Evolutionary conservation across 2,797 vertebrate species (phyloP), one percentile per base, ranked within the genome.

Genomic region (Peromyscus aztecus): DNA sequence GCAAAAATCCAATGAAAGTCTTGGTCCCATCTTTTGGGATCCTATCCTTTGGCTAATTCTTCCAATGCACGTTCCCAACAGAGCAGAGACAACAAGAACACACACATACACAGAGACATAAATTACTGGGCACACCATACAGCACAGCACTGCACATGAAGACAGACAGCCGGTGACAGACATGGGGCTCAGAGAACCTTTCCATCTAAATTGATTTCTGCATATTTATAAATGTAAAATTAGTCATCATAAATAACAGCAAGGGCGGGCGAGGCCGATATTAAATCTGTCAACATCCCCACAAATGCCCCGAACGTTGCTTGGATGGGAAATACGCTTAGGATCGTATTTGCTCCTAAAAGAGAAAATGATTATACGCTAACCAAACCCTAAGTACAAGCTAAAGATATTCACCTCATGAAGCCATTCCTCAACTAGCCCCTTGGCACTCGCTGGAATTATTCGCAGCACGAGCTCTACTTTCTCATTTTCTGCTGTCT

Each of bases 401-500:
- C 98, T 98, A 98, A 98, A 98, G 97, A 98, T 98, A 99, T 98
- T 98, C 98, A 99, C 99, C 98, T 99, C 98, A 93, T 98, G 98
- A 98, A 99, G 98, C 98, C 98, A 98, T 98, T 98, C 98, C 98
- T 99, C 98, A 98, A 98, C 99, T 98, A 99, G 98, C 98, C 98
- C 98, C 98, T 98, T 98, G 98, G 98, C 98, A 98, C 96, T 98
- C 92, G 98, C 98, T 97, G 98, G 98, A 98, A 99, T 98, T 98
- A 99, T 98, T 98, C 98, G 0, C 98, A 98, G 97, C 98, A 98
- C 91, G 97, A 98, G 97, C 95, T 98, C 98, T 95, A 98, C 98
- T 98, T 98, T 98, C 98, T 98, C 98, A 98, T 99, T 99, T 98
- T 99, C 99, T 98, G 98, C 97, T 97, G 98, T 99, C 98, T 99